Conservation (phyloP, 2,888 invertebrate genomes). For the Psylliodes chrysocephalus region DNA sequence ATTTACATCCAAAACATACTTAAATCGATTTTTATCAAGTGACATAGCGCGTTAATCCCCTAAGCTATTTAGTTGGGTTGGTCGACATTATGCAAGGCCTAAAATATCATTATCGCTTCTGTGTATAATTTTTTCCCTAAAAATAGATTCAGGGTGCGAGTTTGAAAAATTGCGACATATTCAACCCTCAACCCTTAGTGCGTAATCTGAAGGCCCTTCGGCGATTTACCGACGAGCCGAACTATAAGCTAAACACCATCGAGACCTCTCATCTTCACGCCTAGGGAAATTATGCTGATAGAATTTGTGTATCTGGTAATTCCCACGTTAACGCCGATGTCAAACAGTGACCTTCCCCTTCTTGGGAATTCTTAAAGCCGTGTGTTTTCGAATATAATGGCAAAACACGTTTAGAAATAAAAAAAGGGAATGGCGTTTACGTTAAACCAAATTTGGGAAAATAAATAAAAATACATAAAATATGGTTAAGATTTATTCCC, state of each 20-base stretch:
- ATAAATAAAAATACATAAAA: too few species aligned
- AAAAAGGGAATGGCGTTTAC: too few species aligned
- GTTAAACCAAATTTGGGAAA: too few species aligned
- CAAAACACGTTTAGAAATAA: too few species aligned
- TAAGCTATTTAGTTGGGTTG: too few species aligned
- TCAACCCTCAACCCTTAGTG: conserved; percentile 31
- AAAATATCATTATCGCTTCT: background rate
- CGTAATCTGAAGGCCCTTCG: conserved; percentile 43
- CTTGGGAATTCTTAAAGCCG: conserved; percentile 33
- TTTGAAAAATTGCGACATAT: conserved; percentile 3
- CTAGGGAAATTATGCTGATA: conserved; percentile 53
- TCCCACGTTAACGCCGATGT: conserved; percentile 37
- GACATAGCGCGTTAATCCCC: too few species aligned
- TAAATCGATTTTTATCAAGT: too few species aligned
- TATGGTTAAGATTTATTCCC: too few species aligned
- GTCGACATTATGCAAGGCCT: too few species aligned
- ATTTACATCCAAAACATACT: too few species aligned
- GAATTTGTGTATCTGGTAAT: conserved; percentile 45
- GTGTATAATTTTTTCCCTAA: background rate
- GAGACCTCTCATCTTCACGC: conserved; percentile 45
- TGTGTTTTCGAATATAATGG: background rate
- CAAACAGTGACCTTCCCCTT: conserved; percentile 44
- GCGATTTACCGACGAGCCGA: conserved; percentile 37
- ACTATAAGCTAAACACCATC: conserved; percentile 47
- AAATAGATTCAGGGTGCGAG: background rate